Evolutionary conservation across 2,888 invertebrate species (phyloP), one percentile per base, ranked within the genome.

Genomic region (Caenorhabditis zanzibari): DNA sequence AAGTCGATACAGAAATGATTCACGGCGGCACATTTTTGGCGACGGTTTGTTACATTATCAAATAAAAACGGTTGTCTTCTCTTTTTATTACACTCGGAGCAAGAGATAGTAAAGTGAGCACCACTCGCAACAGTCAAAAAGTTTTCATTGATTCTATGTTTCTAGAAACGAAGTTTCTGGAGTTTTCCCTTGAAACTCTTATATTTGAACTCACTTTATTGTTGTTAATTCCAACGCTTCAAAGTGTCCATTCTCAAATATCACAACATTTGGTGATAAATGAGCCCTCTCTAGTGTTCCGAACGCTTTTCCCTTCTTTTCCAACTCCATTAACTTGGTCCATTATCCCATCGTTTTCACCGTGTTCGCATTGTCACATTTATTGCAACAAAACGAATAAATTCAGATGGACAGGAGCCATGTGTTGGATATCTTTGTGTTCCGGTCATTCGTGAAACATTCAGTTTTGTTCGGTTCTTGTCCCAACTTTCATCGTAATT

Each of bases 11-110:
- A 26, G 28, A 59, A 22, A 61, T 73, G 73, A 73, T 47, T 73
- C 73, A 73, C 7, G 26, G 49, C n/a, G 47, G 68, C 52, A 49
- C n/a, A 24, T 49, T 22, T 68, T 63, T 63, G 61, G 54, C 66
- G 58, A 58, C 75, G 58, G 35, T 61, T 28, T 47, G 58, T 47
- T 59, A 47, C 61, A 68, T 76, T 76, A 76, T 76, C 76, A 76
- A 68, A 76, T 59, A 68, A 41, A 58, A 68, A 68, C 69, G 76
- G 59, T 58, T 69, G 66, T 26, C 38, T 41, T 35, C 59, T 52
- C 35, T 69, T 76, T 69, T 76, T 69, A 76, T 69, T 68, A 76
- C 74, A 56, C 41, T 74, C 63, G 32, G 44, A 35, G 74, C 74
- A 56, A 44, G n/a, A 24, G 74, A 72, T 64, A 64, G 41, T 75